Evolutionary conservation across 2,113 vertebrate species (phyloP).

Genomic region (Chionodraco myersi): DNA sequence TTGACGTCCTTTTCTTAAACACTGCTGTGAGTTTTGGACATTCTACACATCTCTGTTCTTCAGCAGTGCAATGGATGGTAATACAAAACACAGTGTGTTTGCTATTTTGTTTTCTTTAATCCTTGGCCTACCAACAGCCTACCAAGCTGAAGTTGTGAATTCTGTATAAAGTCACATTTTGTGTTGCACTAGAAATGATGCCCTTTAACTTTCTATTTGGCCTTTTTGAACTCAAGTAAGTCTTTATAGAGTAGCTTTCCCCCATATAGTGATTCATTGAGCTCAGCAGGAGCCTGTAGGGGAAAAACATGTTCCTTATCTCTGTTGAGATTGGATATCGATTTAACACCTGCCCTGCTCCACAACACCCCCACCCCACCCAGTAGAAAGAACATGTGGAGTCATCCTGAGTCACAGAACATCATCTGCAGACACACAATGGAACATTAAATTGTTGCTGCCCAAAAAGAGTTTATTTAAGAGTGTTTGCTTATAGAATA

Average conservation of each 20-base stretch:
- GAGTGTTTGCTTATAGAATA: conserved; percentile 12
- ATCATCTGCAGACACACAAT: conserved; percentile 40
- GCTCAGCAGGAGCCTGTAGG: conserved; percentile 55
- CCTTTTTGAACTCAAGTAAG: conserved; percentile 53
- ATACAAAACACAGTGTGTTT: conserved; percentile 13
- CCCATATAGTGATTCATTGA: conserved; percentile 69
- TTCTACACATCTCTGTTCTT: conserved; percentile 2
- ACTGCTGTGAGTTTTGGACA: neutral
- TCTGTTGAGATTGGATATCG: conserved; percentile 79
- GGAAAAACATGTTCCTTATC: conserved; percentile 66
- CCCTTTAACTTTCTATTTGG: conserved; percentile 54
- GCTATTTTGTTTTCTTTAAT: conserved; percentile 6
- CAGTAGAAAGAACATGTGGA: conserved; percentile 63
- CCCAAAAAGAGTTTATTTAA: too few species aligned
- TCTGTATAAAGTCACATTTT: conserved; percentile 10
- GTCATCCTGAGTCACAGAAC: conserved; percentile 58
- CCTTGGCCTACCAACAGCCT: conserved; percentile 14
- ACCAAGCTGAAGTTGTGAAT: conserved; percentile 13
- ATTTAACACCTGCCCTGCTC: conserved; percentile 69
- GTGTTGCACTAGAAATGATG: conserved; percentile 17
- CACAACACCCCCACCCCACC: conserved; percentile 36
- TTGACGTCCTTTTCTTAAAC: conserved; percentile 11
- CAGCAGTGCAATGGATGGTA: neutral
- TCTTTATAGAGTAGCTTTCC: conserved; percentile 33
- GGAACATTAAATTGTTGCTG: conserved; percentile 32